Base-by-base conservation (phyloP, 2,888 invertebrate genomes). In the Xanthia togata region DNA sequence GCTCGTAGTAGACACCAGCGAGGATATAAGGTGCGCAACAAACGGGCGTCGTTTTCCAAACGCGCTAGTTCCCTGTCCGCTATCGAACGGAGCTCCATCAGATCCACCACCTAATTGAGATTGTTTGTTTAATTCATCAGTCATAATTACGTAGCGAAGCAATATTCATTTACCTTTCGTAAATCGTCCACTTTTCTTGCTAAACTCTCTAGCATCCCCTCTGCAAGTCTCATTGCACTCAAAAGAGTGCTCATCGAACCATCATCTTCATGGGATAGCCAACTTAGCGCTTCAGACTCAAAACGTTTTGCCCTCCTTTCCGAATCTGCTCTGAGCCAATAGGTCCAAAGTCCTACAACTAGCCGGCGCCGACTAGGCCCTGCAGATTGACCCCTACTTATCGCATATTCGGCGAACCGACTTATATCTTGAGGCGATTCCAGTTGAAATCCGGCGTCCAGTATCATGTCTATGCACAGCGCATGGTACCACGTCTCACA, bases 401-500 rank as follows among this genome's bases (percentile, higher is more conserved):
- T 84, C 31, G 93, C 90, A 85, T 89, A 92, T 64, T 95, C 92
- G 4, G 97, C 96, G 78, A 94, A 97, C 8, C 91, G 88, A 79
- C 92, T 93, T 78, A 97, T 97, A 64, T 93, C 93, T 31, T 93
- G 90, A 6, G 96, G 95, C 1, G 95, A 91, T 89, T 97, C 97
- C 68, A 97, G 85, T 75, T 95, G 93, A 87, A 97, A 96, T 9
- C 97, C 96, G 83, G 97, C 96, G 84, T 98, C 97, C 59, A 97
- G 88, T 70, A 97, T 93, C 85, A 97, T 89, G 73, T 97, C 97
- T 74, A 97, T 93, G 81, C 97, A 97, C 55, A 97, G 93, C 0
- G 97, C 97, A 84, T 97, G 97, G 86, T 97, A 97, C 96, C 97
- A 97, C 17, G 93, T 94, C 87, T 96, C 95, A 79, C 91, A 91